Percentiles rank a stretch among this genome's conserved stretches.
Evolutionary conservation across 2,888 invertebrate genomes (phyloP).

Genomic region (Carcina quercana): DNA sequence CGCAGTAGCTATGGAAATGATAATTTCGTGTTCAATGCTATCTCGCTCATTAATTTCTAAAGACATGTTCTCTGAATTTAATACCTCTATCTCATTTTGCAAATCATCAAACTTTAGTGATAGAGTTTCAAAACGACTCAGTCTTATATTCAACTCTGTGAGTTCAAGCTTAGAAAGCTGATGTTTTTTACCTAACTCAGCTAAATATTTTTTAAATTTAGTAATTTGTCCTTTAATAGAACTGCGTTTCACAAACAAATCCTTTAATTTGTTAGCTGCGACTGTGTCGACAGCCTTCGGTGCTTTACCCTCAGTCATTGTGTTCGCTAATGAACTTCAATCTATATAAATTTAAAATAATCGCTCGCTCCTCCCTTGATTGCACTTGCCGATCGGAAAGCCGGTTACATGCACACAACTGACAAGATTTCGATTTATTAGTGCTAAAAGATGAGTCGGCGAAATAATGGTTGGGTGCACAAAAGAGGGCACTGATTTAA

Average conservation of each 20-base stretch:
- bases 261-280: too few species aligned
- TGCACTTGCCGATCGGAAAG: too few species aligned
- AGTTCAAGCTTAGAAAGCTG: slow-evolving; percentile 4
- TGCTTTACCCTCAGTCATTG: too few species aligned
- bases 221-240: slow-evolving; percentile 12
- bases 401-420: too few species aligned
- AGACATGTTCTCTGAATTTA: slow-evolving; percentile 5
- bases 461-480: too few species aligned
- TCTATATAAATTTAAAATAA: too few species aligned
- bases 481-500: too few species aligned
- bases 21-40: slow-evolving; percentile 5
- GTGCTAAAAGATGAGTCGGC: too few species aligned
- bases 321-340: too few species aligned
- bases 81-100: slow-evolving; percentile 10
- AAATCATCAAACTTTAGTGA: slow-evolving; percentile 8
- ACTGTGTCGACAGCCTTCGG: too few species aligned
- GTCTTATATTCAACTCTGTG: slow-evolving; percentile 7
- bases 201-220: slow-evolving; percentile 11
- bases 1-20: slow-evolving; percentile 13
- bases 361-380: too few species aligned
- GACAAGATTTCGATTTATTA: too few species aligned
- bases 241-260: slow-evolving; percentile 3
- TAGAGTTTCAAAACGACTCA: slow-evolving; percentile 7
- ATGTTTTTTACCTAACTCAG: neutral
- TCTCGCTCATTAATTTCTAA: slow-evolving; percentile 7